phyloP scores from a whole-genome alignment of 92 coral and sea anemone species.

The Epizoanthus illoricatus region DNA sequence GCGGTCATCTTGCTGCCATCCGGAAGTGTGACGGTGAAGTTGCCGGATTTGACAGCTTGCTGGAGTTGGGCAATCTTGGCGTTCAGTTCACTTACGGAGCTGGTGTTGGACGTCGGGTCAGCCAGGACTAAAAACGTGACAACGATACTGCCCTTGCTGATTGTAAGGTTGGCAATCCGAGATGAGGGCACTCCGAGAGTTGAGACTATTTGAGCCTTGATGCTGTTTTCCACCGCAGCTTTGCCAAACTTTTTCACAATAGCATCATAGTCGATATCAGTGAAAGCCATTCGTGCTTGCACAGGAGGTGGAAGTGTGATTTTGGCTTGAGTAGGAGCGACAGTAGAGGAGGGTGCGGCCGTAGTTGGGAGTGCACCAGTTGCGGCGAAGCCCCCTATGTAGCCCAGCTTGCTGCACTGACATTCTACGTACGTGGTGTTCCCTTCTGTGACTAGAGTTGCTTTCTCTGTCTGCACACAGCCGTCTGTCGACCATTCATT shows the following conservation, averaged over 20 bases:
- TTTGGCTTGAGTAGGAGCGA: slow-evolving; percentile 14
- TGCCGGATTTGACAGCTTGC: slow-evolving; percentile 42
- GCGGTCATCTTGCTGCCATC: slow-evolving; percentile 50
- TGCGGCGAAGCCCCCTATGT: slow-evolving; percentile 52
- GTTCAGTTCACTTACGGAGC: slow-evolving; percentile 26
- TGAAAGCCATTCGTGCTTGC: slow-evolving; percentile 18
- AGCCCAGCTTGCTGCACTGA: slow-evolving; percentile 57
- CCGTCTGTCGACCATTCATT: slow-evolving; percentile 50
- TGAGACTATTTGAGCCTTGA: slow-evolving; percentile 19
- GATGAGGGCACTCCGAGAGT: slow-evolving; percentile 38
- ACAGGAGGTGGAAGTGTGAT: slow-evolving; percentile 10
- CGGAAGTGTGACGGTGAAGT: slow-evolving; percentile 52
- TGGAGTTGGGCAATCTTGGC: slow-evolving; percentile 30
- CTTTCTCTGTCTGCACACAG: slow-evolving; percentile 43
- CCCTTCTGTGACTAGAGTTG: slow-evolving; percentile 22
- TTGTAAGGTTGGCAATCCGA: slow-evolving; percentile 46
- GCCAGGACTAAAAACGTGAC: slow-evolving; percentile 54
- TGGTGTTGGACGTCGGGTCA: slow-evolving; percentile 13
- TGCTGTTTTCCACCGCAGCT: slow-evolving; percentile 24
- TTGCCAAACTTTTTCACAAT: slow-evolving; percentile 20
- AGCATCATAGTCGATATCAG: background rate
- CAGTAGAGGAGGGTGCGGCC: slow-evolving; percentile 5
- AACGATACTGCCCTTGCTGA: slow-evolving; percentile 59
- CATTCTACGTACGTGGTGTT: slow-evolving; percentile 62
- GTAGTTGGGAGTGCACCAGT: slow-evolving; percentile 30